Evolutionary conservation across 2,888 invertebrate species (phyloP).

Genomic region (Oxyteleia sp.): DNA sequence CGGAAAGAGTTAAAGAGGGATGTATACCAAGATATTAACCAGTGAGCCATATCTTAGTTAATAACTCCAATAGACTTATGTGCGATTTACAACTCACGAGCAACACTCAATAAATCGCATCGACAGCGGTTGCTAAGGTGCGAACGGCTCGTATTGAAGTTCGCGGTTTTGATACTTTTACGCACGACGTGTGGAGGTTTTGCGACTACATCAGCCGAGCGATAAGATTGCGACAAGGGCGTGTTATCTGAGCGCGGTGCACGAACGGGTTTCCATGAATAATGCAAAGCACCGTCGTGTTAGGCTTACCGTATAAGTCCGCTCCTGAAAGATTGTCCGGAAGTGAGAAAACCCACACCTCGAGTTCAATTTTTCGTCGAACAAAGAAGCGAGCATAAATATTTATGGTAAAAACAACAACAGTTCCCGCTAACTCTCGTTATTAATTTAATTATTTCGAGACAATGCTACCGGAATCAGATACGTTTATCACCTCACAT

Average conservation of each 20-base stretch:
- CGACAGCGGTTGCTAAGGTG: neutral
- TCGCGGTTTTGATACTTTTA: constrained; percentile 24
- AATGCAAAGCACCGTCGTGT: constrained; percentile 77
- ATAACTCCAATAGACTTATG: too few species aligned
- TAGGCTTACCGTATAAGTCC: constrained; percentile 52
- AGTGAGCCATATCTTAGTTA: too few species aligned
- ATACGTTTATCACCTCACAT: constrained; percentile 46
- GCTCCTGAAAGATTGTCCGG: constrained; percentile 65
- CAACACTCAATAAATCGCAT: neutral
- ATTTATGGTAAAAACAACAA: constrained; percentile 47
- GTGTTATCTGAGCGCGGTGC: constrained; percentile 78
- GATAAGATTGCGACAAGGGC: constrained; percentile 81
- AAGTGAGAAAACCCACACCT: constrained; percentile 62
- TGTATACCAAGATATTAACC: too few species aligned
- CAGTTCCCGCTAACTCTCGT: constrained; percentile 22
- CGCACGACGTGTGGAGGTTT: constrained; percentile 74
- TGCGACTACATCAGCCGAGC: constrained; percentile 71
- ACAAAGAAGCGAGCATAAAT: constrained; percentile 53
- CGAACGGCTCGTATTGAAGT: constrained; percentile 26
- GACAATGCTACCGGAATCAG: constrained; percentile 45
- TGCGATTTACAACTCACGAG: too few species aligned
- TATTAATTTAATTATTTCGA: constrained; percentile 56
- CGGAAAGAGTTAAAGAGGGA: too few species aligned
- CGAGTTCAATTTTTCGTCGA: constrained; percentile 50
- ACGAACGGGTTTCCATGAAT: constrained; percentile 79